Percentiles rank a stretch among this genome's conserved stretches.
Evolutionary conservation across 1,140 invertebrate genomes (phyloP).

Genomic region (Sycophila sp.): DNA sequence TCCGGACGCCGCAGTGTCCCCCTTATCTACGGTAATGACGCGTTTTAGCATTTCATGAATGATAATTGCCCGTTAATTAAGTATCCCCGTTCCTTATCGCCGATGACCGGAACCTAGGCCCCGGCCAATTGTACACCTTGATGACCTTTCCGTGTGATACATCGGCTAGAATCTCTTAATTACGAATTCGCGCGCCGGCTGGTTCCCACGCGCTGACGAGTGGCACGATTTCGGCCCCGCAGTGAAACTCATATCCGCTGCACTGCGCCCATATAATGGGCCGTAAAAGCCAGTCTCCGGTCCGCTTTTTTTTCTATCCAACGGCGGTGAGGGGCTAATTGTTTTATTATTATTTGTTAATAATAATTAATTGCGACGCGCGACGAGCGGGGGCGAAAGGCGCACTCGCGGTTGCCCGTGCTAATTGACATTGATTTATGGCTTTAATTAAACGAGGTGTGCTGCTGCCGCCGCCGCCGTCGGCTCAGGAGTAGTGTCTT

Average conservation of each 20-base stretch:
- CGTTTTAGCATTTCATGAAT: conserved; percentile 26
- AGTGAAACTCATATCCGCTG: no score
- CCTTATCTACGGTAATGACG: conserved; percentile 19
- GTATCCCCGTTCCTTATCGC: neutral
- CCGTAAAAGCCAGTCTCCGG: neutral
- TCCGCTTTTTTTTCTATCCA: neutral
- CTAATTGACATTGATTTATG: conserved; percentile 66
- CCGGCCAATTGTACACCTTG: no score
- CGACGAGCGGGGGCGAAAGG: neutral
- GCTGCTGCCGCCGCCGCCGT: neutral
- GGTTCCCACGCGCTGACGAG: no score
- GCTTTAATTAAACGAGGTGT: conserved; percentile 63
- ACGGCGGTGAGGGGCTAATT: conserved; percentile 46
- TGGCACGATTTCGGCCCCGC: no score
- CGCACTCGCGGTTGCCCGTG: neutral
- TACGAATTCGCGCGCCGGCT: no score
- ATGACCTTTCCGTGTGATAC: no score
- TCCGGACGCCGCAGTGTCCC: no score
- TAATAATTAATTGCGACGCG: conserved; percentile 56
- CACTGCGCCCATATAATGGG: no score
- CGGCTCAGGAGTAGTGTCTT: conserved; percentile 54
- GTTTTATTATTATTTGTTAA: conserved; percentile 60
- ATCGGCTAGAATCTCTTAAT: no score
- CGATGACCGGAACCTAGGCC: no score
- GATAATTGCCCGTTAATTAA: conserved; percentile 13